A percentile compares a stretch with the other conserved stretches of the same genome.
phyloP scores from a whole-genome alignment of 64 coral and sea anemone species.

The Actinia equina region DNA sequence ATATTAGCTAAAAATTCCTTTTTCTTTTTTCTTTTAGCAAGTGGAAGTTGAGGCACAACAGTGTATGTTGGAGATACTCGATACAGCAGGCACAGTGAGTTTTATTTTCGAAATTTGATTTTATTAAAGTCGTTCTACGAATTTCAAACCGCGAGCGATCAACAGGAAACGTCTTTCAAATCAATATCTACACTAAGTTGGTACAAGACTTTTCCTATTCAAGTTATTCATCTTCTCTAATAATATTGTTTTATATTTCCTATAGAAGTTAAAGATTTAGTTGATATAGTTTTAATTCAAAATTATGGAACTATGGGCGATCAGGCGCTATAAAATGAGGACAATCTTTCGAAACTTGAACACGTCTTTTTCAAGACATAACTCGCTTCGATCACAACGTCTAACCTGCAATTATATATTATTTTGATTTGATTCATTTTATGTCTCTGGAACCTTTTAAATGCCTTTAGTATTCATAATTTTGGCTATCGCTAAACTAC shows the following conservation, averaged over 20 bases:
- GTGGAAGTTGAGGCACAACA: slow-evolving; percentile 95
- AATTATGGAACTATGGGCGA: not conserved
- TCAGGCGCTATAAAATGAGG: not conserved
- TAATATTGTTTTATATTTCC: not conserved
- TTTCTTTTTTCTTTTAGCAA: slow-evolving; percentile 70
- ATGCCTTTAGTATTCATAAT: not conserved
- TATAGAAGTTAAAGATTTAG: not conserved
- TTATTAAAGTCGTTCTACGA: not conserved
- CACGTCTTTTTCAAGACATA: not conserved
- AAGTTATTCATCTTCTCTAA: no score
- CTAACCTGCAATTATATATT: not conserved
- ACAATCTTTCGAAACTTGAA: not conserved
- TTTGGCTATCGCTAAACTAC: not conserved
- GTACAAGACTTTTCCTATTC: not conserved
- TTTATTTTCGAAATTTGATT: slow-evolving; percentile 26
- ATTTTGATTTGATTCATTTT: not conserved
- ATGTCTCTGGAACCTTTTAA: not conserved
- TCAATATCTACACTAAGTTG: not conserved
- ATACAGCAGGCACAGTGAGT: slow-evolving; percentile 96
- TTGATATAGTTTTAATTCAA: not conserved
- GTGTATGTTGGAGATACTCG: slow-evolving; percentile 99
- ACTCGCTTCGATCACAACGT: not conserved
- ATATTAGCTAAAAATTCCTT: not conserved
- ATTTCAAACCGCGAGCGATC: not conserved
- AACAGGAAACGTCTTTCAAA: not conserved